phyloP scores from a whole-genome alignment of 2,113 vertebrate genomes.

The Corvus cornix region DNA sequence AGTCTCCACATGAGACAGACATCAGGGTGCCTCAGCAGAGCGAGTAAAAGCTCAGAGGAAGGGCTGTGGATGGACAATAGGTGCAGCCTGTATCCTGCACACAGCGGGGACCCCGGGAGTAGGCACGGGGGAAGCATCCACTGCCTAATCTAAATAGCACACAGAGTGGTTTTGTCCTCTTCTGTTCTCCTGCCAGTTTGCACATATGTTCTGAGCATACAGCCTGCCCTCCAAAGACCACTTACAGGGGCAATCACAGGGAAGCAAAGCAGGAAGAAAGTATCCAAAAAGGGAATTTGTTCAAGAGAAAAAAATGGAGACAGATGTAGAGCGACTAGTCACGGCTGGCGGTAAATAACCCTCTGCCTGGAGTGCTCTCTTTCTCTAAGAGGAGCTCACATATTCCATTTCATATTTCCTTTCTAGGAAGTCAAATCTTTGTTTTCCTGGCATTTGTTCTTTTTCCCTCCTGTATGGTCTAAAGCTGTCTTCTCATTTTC shows the following conservation, averaged over 20 bases:
- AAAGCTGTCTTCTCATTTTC: neutral
- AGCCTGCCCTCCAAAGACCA: constrained; percentile 65
- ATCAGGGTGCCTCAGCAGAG: neutral
- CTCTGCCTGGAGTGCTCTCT: constrained; percentile 48
- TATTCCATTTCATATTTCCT: constrained; percentile 44
- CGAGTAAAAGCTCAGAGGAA: neutral
- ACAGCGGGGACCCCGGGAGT: neutral
- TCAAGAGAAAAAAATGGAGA: constrained; percentile 61
- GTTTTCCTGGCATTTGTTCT: constrained; percentile 27
- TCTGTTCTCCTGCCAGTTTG: constrained; percentile 65
- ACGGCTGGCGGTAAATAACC: constrained; percentile 59
- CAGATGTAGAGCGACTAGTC: constrained; percentile 55
- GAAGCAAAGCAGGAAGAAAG: constrained; percentile 62
- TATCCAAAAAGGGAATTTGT: constrained; percentile 62
- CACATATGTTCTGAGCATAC: constrained; percentile 61
- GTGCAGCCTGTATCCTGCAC: neutral
- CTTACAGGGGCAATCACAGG: constrained; percentile 62
- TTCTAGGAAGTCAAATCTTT: constrained; percentile 37
- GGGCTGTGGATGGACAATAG: constrained; percentile 8
- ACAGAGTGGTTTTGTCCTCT: constrained; percentile 61
- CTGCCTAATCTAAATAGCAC: constrained; percentile 55
- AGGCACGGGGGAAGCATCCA: constrained; percentile 44
- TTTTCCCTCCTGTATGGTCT: neutral
- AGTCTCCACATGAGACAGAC: neutral
- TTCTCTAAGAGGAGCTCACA: constrained; percentile 17